Percentiles rank a stretch among this genome's conserved stretches.
Evolutionary conservation across 2,888 invertebrate genomes (phyloP).

Genomic region (Saturnia japonica): DNA sequence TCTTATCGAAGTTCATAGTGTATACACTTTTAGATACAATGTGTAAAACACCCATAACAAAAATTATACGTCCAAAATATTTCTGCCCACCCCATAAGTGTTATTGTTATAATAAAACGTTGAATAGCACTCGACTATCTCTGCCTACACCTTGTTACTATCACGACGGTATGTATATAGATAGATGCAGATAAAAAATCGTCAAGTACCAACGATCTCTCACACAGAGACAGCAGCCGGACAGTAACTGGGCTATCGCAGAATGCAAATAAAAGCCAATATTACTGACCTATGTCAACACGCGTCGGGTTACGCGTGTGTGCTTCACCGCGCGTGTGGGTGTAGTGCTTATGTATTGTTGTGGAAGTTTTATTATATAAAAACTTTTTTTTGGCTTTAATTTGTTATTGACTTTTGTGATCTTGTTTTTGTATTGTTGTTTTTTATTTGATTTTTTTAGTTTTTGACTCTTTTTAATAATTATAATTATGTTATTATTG

Average conservation of each 20-base stretch:
- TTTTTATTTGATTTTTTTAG: too few species aligned
- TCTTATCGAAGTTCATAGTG: too few species aligned
- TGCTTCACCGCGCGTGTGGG: conserved; percentile 24
- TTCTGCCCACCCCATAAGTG: neutral
- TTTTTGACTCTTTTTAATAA: too few species aligned
- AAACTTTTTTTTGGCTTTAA: too few species aligned
- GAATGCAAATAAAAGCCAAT: conserved; percentile 45
- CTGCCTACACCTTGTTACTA: neutral
- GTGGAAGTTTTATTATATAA: neutral
- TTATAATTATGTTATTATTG: too few species aligned
- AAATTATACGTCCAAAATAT: neutral
- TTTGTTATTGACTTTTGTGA: too few species aligned
- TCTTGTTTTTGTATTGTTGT: too few species aligned
- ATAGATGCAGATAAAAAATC: neutral
- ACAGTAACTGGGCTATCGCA: conserved; percentile 11
- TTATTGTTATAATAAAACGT: neutral
- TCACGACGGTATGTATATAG: neutral
- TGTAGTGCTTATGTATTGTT: neutral
- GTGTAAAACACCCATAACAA: neutral
- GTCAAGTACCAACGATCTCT: neutral
- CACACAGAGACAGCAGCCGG: neutral
- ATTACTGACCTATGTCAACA: conserved; percentile 79
- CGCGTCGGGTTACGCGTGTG: conserved; percentile 47
- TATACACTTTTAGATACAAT: too few species aligned
- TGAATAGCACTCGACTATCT: neutral